Conservation (phyloP, 2,888 invertebrate genomes). For the Dysmachus trigonus region DNA sequence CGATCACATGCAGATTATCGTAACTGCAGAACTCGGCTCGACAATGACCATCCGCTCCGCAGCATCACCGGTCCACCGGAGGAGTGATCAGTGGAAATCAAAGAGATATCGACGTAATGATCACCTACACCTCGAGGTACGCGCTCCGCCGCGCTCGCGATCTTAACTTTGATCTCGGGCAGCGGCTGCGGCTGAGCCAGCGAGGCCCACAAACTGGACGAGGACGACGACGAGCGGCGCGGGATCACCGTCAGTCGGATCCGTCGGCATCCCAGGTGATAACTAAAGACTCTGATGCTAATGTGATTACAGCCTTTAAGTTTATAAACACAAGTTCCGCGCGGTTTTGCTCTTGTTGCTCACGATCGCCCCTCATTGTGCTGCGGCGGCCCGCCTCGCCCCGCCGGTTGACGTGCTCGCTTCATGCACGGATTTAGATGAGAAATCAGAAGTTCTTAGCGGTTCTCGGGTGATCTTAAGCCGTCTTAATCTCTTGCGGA, state of each 20-base stretch:
- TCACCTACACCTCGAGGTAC: constrained; percentile 54
- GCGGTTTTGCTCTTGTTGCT: constrained; percentile 48
- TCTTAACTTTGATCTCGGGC: constrained; percentile 39
- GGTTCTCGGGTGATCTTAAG: constrained; percentile 32
- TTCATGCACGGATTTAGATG: constrained; percentile 37
- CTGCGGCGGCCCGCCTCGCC: background rate
- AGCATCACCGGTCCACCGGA: background rate
- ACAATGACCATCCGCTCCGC: constrained; percentile 15
- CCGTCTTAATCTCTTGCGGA: constrained; percentile 39
- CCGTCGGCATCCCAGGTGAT: constrained; percentile 60
- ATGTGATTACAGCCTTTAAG: constrained; percentile 66
- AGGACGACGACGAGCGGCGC: background rate
- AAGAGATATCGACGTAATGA: constrained; percentile 48
- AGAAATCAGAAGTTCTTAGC: constrained; percentile 41
- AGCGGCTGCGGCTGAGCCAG: background rate
- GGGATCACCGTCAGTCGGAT: constrained; percentile 8
- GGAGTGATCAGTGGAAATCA: constrained; percentile 44
- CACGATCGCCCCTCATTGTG: constrained; percentile 34
- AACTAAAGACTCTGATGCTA: constrained; percentile 63
- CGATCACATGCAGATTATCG: constrained; percentile 50
- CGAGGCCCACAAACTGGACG: background rate
- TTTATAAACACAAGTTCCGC: constrained; percentile 61
- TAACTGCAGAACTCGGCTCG: constrained; percentile 20
- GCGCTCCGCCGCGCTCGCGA: constrained; percentile 51
- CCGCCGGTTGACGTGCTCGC: constrained; percentile 5